phyloP scores from a whole-genome alignment of 2,113 vertebrate species.

The Pollachius pollachius region DNA sequence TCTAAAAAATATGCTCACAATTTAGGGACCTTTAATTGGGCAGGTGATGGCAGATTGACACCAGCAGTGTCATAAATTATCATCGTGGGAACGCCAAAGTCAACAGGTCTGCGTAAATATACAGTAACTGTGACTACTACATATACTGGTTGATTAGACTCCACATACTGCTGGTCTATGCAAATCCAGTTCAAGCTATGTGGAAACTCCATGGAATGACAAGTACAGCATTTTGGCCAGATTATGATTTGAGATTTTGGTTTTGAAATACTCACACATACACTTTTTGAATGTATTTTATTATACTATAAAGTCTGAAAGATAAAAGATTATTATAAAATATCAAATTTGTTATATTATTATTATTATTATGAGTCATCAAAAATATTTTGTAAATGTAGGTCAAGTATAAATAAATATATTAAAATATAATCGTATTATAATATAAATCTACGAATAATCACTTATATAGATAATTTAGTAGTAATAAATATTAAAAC shows the following conservation, averaged over 20 bases:
- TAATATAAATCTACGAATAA: too few relatives aligned
- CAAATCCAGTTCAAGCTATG: constrained; percentile 78
- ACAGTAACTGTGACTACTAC: constrained; percentile 73
- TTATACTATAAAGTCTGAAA: too few relatives aligned
- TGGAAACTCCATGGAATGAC: constrained; percentile 48
- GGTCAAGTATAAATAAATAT: too few relatives aligned
- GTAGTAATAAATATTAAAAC: too few relatives aligned
- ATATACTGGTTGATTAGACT: constrained; percentile 87
- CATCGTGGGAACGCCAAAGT: constrained; percentile 88
- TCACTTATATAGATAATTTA: too few relatives aligned
- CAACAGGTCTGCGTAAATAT: constrained; percentile 95
- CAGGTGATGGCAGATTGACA: constrained; percentile 91
- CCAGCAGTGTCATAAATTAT: constrained; percentile 97
- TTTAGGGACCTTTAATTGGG: constrained; percentile 83
- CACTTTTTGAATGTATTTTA: too few relatives aligned
- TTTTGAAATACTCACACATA: too few relatives aligned
- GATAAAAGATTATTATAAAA: neutral
- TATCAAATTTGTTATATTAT: constrained; percentile 8
- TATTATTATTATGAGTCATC: constrained; percentile 2
- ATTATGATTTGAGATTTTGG: neutral
- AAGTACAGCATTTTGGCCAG: neutral
- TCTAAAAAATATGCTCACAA: constrained; percentile 67
- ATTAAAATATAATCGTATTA: too few relatives aligned
- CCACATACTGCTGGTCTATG: constrained; percentile 88
- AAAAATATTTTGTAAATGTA: constrained; percentile 2